These are phyloP conservation scores for Nannobrachium achirus DNA, from an alignment of 2,113 vertebrate species.

Conservation along the genomic window DNA sequence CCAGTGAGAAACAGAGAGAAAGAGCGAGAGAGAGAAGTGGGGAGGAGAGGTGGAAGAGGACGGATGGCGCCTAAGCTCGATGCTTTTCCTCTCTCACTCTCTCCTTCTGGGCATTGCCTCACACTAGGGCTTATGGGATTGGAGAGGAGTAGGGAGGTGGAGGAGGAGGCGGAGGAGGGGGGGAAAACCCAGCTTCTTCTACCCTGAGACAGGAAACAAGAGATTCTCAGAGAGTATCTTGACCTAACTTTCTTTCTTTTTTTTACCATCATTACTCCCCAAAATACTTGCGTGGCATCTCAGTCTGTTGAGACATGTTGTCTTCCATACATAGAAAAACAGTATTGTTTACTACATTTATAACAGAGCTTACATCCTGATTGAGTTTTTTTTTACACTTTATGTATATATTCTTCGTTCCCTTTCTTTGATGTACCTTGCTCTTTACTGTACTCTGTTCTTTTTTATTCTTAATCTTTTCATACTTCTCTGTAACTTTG, in stretches of 20 bases:
- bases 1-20: constrained; percentile 71
- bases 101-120: constrained; percentile 67
- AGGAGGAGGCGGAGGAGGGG: constrained; percentile 22
- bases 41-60: constrained; percentile 42
- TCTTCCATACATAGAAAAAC: constrained; percentile 16
- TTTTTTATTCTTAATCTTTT: too few relatives aligned
- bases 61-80: constrained; percentile 69
- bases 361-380: too few relatives aligned
- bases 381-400: too few relatives aligned
- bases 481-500: too few relatives aligned
- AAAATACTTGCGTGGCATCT: constrained; percentile 57
- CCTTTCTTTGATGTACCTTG: too few relatives aligned
- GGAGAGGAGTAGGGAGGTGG: constrained; percentile 38
- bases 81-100: constrained; percentile 50
- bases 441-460: too few relatives aligned
- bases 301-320: constrained; percentile 7
- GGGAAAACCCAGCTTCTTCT: constrained; percentile 53
- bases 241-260: constrained; percentile 49
- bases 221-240: constrained; percentile 63
- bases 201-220: constrained; percentile 69
- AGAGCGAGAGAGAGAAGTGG: constrained; percentile 25
- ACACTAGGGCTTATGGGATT: constrained; percentile 47
- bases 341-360: too few relatives aligned
- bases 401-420: too few relatives aligned
- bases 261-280: constrained; percentile 46